Percentiles rank a stretch among this genome's conserved stretches.
phyloP scores from a whole-genome alignment of 2,113 vertebrate genomes.

The Hemichromis elongatus region DNA sequence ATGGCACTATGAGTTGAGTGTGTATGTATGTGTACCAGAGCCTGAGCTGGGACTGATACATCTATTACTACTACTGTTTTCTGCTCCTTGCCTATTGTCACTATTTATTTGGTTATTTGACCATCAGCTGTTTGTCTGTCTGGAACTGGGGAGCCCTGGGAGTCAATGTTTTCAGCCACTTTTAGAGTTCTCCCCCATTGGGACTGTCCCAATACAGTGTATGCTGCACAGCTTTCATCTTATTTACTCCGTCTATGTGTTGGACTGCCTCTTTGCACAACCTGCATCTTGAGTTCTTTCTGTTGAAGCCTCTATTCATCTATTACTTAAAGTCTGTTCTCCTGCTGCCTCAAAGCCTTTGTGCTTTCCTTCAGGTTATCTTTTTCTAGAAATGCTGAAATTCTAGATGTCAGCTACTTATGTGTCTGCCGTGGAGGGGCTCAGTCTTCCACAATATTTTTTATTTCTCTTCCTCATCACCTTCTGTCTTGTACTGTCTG shows the following conservation, averaged over 20 bases:
- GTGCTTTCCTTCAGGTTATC: neutral
- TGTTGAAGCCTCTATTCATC: neutral
- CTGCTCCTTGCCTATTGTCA: neutral
- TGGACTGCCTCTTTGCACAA: neutral
- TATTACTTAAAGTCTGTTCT: neutral
- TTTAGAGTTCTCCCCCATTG: neutral
- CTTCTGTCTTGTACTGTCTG: neutral
- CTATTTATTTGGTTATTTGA: neutral
- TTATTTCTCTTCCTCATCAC: neutral
- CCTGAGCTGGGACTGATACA: neutral
- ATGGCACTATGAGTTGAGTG: neutral
- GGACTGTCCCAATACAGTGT: neutral
- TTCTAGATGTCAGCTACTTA: neutral
- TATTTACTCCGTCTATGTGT: neutral
- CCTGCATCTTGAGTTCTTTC: neutral
- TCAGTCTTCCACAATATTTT: neutral
- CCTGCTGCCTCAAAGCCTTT: neutral
- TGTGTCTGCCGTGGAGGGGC: neutral
- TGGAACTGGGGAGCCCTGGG: neutral
- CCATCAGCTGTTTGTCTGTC: neutral
- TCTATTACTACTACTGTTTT: neutral
- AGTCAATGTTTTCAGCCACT: neutral
- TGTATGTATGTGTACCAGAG: neutral
- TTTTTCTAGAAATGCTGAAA: neutral
- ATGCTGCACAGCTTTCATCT: neutral